phyloP scores from a whole-genome alignment of 2,888 invertebrate genomes.

The Epinotia demarniana region DNA sequence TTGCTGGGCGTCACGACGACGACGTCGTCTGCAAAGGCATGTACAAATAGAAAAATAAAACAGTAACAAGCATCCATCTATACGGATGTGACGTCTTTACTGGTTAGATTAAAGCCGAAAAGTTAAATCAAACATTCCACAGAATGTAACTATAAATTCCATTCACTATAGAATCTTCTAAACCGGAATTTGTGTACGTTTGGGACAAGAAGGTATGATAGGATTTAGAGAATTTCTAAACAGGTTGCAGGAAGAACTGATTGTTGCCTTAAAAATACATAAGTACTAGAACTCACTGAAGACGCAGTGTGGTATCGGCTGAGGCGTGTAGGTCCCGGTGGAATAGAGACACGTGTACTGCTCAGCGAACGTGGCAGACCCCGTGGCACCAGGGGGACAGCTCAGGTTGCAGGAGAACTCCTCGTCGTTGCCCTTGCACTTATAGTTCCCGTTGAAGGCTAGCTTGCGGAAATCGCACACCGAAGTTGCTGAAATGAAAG shows the following conservation, averaged over 20 bases:
- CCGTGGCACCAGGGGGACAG: slow-evolving; percentile 87
- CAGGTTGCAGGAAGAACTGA: background rate
- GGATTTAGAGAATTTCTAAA: no score
- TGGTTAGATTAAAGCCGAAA: no score
- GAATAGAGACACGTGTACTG: slow-evolving; percentile 88
- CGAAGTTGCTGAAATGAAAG: slow-evolving; percentile 78
- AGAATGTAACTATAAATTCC: no score
- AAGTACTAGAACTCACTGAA: slow-evolving; percentile 78
- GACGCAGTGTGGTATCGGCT: slow-evolving; percentile 89
- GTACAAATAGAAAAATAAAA: background rate
- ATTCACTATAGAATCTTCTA: no score
- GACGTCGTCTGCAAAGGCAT: slow-evolving; percentile 64
- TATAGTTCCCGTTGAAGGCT: slow-evolving; percentile 90
- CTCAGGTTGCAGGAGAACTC: slow-evolving; percentile 86
- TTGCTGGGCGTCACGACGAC: slow-evolving; percentile 66
- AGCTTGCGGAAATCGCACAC: slow-evolving; percentile 86
- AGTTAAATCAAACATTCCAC: no score
- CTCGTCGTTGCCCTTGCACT: slow-evolving; percentile 87
- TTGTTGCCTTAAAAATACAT: background rate
- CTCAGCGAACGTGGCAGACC: slow-evolving; percentile 85
- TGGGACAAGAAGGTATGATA: no score
- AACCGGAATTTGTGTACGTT: no score
- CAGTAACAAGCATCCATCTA: no score
- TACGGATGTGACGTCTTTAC: no score
- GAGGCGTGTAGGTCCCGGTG: slow-evolving; percentile 87